Conservation (phyloP, 2,888 invertebrate species). For the Apamea crenata region DNA sequence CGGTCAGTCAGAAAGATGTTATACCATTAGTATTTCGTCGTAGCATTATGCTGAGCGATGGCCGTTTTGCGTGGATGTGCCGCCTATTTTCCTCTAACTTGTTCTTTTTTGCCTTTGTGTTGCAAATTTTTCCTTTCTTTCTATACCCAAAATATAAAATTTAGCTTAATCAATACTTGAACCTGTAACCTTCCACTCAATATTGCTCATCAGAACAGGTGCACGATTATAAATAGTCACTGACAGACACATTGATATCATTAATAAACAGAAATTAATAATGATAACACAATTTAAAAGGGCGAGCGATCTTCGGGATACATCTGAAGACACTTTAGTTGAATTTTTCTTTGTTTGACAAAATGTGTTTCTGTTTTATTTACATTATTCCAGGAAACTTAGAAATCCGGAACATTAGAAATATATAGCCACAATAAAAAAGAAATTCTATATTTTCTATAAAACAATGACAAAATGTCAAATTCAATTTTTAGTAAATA, state of each 20-base stretch:
- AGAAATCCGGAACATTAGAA: background rate
- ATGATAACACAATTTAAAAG: background rate
- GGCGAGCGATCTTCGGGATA: background rate
- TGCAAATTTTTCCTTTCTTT: no score
- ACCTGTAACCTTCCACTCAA: slow-evolving; percentile 13
- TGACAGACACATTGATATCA: slow-evolving; percentile 48
- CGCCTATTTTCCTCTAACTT: no score
- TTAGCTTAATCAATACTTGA: slow-evolving; percentile 4
- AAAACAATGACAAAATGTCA: no score
- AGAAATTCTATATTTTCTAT: background rate
- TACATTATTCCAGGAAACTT: background rate
- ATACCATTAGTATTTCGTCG: no score
- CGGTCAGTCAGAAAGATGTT: no score
- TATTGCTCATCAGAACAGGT: background rate
- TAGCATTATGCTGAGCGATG: no score
- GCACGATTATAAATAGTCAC: slow-evolving; percentile 14
- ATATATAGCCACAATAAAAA: background rate
- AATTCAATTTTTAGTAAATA: no score
- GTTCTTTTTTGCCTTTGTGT: no score
- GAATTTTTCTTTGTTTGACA: no score
- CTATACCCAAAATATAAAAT: background rate
- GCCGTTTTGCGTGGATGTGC: no score
- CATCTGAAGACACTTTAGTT: slow-evolving; percentile 33
- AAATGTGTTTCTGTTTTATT: background rate
- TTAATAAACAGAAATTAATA: slow-evolving; percentile 53